Evolutionary conservation across 2,888 invertebrate species (phyloP), one percentile per base, ranked within the genome.

Genomic region (Drosophila niveifrons): DNA sequence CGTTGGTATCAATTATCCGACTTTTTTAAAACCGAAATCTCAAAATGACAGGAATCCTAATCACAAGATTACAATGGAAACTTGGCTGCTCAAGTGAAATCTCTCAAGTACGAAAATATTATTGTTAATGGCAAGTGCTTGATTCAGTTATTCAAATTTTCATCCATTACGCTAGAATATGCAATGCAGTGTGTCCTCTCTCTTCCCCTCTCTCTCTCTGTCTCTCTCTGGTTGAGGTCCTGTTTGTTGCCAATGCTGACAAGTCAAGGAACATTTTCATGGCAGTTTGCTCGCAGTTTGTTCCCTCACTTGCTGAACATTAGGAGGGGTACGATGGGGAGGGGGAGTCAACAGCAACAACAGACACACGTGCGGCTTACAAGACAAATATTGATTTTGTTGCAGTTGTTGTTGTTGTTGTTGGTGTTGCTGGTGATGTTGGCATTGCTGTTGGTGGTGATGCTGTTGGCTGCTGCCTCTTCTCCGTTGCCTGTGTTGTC

Each of bases 381-480:
- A 88, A 83, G 82, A 82, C 68, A 82, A 88, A 83, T 83, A 83
- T 83, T 85, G 83, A 88, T 82, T 83, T 78, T 85, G 68, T 69
- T 79, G 79, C 53, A 78, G 70, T 53, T 74, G 57, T 47, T 59
- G 55, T 48, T 69, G 76, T 47, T 43, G 52, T 13, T 51, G 39
- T 28, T 51, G 66, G 28, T 41, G 57, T 6, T 74, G 75, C 2
- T 31, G 46, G 8, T 41, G 53, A 4, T 62, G 17, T 1, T 63
- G 47, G n/a, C n/a, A n/a, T 36, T n/a, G 36, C n/a, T n/a, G 34
- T 34, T 11, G 34, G 11, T 34, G n/a, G 3, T 36, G 17, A 17
- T 50, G 41, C 11, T 51, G 43, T 11, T 52, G 51, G 65, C 17
- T 61, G 58, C 36, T 43, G 67, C 50, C 53, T 52, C n/a, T 23